Conservation (phyloP, 1,140 invertebrate genomes). For the Diachasmimorpha longicaudata region DNA sequence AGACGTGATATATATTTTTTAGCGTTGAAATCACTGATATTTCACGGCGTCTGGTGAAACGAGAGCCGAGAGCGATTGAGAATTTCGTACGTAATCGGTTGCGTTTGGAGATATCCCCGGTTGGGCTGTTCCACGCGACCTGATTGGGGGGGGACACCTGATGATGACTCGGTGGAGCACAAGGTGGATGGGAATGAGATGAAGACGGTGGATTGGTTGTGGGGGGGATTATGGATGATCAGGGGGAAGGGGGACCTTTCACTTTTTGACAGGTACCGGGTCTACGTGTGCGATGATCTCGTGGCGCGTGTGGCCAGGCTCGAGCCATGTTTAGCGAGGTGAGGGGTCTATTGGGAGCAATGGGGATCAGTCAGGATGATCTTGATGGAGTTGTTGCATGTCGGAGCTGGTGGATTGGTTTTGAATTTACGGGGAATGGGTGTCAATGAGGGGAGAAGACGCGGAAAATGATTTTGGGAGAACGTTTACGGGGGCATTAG, state of each 20-base stretch:
- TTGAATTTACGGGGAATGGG: too few species aligned
- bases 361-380: background rate
- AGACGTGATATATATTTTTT: background rate
- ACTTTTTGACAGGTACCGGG: conserved; percentile 50
- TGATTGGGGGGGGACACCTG: background rate
- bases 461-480: too few species aligned
- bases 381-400: background rate
- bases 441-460: too few species aligned
- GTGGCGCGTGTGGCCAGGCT: background rate
- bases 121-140: conserved; percentile 24
- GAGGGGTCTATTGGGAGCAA: background rate
- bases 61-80: background rate
- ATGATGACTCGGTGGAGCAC: background rate
- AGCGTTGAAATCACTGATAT: background rate
- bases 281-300: background rate
- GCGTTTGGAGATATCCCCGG: conserved; percentile 21
- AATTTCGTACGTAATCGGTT: background rate
- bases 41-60: background rate
- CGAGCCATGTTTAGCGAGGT: conserved; percentile 4
- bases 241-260: conserved; percentile 50
- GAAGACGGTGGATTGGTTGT: background rate
- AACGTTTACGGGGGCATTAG: too few species aligned
- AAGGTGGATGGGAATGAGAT: background rate
- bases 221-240: background rate
- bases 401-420: background rate